A percentile compares a stretch with the other conserved stretches of the same genome.
Evolutionary conservation across 2,113 vertebrate genomes (phyloP).

Genomic region (Vulpes lagopus): DNA sequence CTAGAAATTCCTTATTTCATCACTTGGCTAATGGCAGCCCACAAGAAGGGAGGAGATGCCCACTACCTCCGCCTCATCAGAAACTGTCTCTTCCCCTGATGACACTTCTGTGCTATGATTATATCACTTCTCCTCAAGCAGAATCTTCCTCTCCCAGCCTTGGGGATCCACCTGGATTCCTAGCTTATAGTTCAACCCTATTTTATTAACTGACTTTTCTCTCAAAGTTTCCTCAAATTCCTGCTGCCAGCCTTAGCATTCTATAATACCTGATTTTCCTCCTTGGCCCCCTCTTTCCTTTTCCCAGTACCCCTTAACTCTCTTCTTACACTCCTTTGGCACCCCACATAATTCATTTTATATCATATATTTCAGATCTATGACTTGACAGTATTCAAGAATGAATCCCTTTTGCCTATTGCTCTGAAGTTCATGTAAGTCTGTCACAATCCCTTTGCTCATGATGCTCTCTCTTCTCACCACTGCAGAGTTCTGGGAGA

Average conservation of each 20-base stretch:
- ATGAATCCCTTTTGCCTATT: background rate
- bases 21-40: background rate
- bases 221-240: background rate
- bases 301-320: background rate
- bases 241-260: background rate
- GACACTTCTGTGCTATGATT: background rate
- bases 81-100: background rate
- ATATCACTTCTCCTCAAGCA: background rate
- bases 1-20: background rate
- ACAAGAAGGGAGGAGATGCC: background rate
- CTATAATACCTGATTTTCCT: background rate
- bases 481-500: background rate
- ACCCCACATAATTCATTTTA: background rate
- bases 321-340: background rate
- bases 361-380: background rate
- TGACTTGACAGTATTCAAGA: background rate
- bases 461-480: accelerated
- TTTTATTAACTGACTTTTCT: background rate
- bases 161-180: background rate
- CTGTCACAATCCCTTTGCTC: background rate
- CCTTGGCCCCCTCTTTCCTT: background rate
- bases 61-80: background rate
- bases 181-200: background rate
- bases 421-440: background rate
- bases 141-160: background rate